Evolutionary conservation across 1,140 invertebrate genomes (phyloP), one percentile per base, ranked within the genome.

Genomic region (Solenopsis fugax): DNA sequence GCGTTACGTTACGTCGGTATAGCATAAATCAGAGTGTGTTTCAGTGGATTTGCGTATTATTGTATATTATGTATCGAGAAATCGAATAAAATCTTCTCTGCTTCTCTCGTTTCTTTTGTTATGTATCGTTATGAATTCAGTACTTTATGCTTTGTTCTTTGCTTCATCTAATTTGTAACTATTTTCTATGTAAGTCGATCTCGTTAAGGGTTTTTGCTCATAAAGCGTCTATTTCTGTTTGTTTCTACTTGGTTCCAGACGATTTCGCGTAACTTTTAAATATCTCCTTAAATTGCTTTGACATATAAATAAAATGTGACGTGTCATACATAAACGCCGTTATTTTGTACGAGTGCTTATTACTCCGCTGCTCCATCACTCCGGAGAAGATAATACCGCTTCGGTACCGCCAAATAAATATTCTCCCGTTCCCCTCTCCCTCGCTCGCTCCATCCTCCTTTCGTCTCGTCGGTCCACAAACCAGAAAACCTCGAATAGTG

Each of bases 401-500:
- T 73, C 72, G 37, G 16, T 13, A 72, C 50, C 18, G 73, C 41
- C 48, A 45, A 69, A 69, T 69, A 81, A 80, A 67, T 67, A 54
- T 78, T 85, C 67, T 34, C 48, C 29, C 78, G 29, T 71, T 56
- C 21, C 48, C n/a, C 54, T 29, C 21, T 21, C 21, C n/a, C 54
- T 21, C 34, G 18, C n/a, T 58, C 71, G 7, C 45, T 54, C 7
- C 48, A 5, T 29, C 54, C 52, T 64, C 58, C 76, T 60, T 29
- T 82, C 56, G 21, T 56, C 62, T 58, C 58, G 18, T 41, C 50
- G 69, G 50, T 87, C 48, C 54, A 13, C 76, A 73, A 90, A 90
- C 69, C 76, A 88, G 80, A 80, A 88, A 88, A 88, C 76, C 87
- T 65, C 64, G 86, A 88, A 86, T 82, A 86, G 58, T 75, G 76